Evolutionary conservation across 2,888 invertebrate genomes (phyloP).

Genomic region (Cephus spinipes): DNA sequence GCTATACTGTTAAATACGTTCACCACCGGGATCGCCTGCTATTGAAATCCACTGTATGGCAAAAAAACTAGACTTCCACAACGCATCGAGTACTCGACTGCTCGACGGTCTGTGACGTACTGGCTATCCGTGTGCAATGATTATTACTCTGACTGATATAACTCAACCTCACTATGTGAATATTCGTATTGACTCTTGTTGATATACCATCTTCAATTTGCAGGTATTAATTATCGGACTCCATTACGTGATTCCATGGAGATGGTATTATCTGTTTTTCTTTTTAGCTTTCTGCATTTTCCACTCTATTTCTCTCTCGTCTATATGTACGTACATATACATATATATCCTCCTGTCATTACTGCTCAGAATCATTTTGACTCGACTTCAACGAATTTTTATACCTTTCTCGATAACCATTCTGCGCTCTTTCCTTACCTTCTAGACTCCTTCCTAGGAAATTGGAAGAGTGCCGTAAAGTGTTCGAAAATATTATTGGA

Average conservation of each 20-base stretch:
- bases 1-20: not conserved
- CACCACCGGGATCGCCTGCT: not conserved
- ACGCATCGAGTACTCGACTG: not conserved
- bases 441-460: not conserved
- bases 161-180: not conserved
- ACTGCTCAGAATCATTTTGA: not conserved
- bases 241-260: too few relatives aligned
- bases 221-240: too few relatives aligned
- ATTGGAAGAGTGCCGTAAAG: not conserved
- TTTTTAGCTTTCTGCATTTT: too few relatives aligned
- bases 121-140: not conserved
- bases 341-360: not conserved
- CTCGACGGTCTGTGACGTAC: not conserved
- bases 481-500: not conserved
- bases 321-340: too few relatives aligned
- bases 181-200: not conserved
- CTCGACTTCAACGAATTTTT: not conserved
- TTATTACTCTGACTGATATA: not conserved
- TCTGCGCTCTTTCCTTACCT: not conserved
- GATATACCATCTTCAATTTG: too few relatives aligned
- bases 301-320: too few relatives aligned
- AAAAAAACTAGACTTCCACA: not conserved
- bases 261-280: too few relatives aligned
- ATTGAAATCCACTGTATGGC: not conserved
- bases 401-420: not conserved